These are phyloP conservation scores for Oscheius sp. DNA, from an alignment of 2,888 invertebrate species.

Conservation along the genomic window DNA sequence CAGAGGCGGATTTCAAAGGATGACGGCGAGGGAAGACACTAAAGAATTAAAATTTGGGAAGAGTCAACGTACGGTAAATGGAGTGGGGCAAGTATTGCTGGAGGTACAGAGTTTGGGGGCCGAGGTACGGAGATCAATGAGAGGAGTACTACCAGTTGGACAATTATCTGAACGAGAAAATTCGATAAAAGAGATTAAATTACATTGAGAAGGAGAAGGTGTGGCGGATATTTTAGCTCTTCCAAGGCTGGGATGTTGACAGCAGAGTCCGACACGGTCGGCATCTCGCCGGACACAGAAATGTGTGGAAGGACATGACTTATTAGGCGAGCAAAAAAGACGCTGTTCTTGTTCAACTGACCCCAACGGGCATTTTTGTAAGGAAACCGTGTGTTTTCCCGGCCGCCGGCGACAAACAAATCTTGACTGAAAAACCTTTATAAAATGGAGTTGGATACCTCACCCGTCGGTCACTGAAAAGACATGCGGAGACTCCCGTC, in stretches of 20 bases:
- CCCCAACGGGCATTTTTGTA: constrained; percentile 25
- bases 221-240: constrained; percentile 5
- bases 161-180: constrained; percentile 21
- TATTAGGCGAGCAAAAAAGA: constrained; percentile 39
- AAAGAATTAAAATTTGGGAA: background rate
- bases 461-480: constrained; percentile 36
- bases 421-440: constrained; percentile 36
- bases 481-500: constrained; percentile 17
- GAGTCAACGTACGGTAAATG: constrained; percentile 12
- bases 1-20: constrained; percentile 19
- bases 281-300: constrained; percentile 54
- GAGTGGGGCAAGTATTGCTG: constrained; percentile 24
- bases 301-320: constrained; percentile 45
- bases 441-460: background rate
- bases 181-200: background rate
- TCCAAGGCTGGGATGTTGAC: constrained; percentile 47
- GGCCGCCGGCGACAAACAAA: constrained; percentile 67
- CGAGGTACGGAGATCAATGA: constrained; percentile 14
- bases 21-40: constrained; percentile 24
- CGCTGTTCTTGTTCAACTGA: constrained; percentile 1
- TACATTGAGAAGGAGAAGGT: constrained; percentile 8
- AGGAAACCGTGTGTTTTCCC: constrained; percentile 38
- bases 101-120: constrained; percentile 17
- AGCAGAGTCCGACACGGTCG: constrained; percentile 54
- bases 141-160: constrained; percentile 5